phyloP scores from a whole-genome alignment of 2,888 invertebrate genomes.

The Synergus itoensis region DNA sequence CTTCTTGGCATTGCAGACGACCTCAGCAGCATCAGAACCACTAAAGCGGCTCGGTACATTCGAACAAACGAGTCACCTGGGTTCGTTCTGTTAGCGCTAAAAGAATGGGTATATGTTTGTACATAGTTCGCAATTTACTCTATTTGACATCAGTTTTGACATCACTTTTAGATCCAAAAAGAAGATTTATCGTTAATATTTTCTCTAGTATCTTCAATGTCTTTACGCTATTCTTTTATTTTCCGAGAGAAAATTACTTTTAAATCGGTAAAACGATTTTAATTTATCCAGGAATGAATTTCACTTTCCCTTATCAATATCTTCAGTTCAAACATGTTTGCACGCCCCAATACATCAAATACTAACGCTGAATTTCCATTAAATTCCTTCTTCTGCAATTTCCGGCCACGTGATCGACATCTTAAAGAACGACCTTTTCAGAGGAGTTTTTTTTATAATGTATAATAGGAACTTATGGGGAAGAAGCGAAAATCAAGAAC shows the following conservation, averaged over 20 bases:
- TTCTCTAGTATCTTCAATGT: background rate
- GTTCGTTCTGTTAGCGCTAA: constrained; percentile 17
- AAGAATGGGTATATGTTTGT: constrained; percentile 1
- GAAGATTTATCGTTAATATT: background rate
- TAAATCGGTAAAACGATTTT: background rate
- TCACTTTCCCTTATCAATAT: constrained; percentile 18
- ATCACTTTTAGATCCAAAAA: too few species aligned
- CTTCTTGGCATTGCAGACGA: constrained; percentile 47
- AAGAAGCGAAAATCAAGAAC: background rate
- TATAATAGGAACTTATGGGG: constrained; percentile 6
- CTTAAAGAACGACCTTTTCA: background rate
- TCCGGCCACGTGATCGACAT: constrained; percentile 44
- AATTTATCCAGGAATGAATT: constrained; percentile 1
- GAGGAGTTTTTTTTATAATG: constrained; percentile 19
- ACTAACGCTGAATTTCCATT: constrained; percentile 38
- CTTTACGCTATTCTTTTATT: too few species aligned
- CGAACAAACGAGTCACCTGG: constrained; percentile 30
- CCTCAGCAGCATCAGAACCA: constrained; percentile 28
- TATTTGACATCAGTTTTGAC: too few species aligned
- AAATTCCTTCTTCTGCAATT: constrained; percentile 43
- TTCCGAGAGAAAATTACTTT: too few species aligned
- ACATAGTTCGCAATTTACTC: background rate
- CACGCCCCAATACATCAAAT: constrained; percentile 15
- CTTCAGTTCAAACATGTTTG: constrained; percentile 27
- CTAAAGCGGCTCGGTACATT: constrained; percentile 22